Conservation (phyloP, 2,888 invertebrate species). For the Tetheella fluctuosa region DNA sequence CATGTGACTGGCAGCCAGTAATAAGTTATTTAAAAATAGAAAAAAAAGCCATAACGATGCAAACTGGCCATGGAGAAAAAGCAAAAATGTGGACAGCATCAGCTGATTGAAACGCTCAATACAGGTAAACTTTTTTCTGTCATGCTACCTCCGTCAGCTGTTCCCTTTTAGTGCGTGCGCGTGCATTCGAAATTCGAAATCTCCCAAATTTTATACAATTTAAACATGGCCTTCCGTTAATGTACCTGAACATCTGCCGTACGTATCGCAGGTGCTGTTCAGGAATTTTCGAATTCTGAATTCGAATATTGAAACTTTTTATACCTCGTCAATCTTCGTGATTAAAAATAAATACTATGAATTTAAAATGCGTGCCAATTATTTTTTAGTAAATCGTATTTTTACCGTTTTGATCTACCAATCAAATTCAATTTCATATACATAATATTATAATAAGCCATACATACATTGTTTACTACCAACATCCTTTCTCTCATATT, state of each 20-base stretch:
- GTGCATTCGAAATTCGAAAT: conserved; percentile 53
- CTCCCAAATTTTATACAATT: conserved; percentile 62
- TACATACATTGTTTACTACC: too few species aligned
- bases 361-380: neutral
- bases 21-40: neutral
- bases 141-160: conserved; percentile 66
- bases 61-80: conserved; percentile 14
- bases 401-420: too few species aligned
- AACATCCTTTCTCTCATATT: conserved; percentile 17
- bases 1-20: neutral
- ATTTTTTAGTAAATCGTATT: too few species aligned
- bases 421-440: too few species aligned
- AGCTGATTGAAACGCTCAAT: conserved; percentile 61
- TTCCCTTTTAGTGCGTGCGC: conserved; percentile 55
- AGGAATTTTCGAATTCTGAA: conserved; percentile 58
- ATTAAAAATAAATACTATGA: neutral
- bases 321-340: neutral
- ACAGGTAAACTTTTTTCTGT: conserved; percentile 53
- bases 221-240: conserved; percentile 49
- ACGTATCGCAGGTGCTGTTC: conserved; percentile 63
- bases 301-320: conserved; percentile 23
- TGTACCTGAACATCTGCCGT: conserved; percentile 67
- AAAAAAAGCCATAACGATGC: conserved; percentile 3
- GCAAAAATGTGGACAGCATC: conserved; percentile 49
- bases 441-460: too few species aligned